phyloP scores from a whole-genome alignment of 2,888 invertebrate species.

The Oscheius sp. region DNA sequence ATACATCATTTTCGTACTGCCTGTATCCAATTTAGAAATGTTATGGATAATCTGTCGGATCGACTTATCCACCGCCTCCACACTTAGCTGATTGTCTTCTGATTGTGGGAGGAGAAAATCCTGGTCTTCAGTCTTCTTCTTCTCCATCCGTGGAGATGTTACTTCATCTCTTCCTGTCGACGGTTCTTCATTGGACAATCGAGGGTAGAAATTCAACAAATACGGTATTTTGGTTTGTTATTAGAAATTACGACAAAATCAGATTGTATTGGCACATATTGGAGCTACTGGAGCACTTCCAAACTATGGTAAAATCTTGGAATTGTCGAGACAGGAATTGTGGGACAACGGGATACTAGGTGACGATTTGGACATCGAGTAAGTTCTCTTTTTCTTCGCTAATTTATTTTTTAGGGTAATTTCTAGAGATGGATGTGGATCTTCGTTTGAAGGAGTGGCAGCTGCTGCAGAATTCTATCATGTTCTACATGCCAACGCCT shows the following conservation, averaged over 20 bases:
- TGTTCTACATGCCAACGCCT: slow-evolving; percentile 49
- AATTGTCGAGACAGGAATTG: slow-evolving; percentile 59
- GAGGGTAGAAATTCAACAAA: slow-evolving; percentile 1
- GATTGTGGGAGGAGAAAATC: neutral
- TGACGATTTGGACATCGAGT: slow-evolving; percentile 65
- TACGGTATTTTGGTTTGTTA: slow-evolving; percentile 2
- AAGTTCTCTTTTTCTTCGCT: slow-evolving; percentile 35
- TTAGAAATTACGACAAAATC: slow-evolving; percentile 12
- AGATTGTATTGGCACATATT: slow-evolving; percentile 63
- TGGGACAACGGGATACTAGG: slow-evolving; percentile 58
- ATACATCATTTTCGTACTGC: too few species aligned
- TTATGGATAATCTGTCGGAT: neutral
- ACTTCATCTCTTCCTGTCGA: neutral
- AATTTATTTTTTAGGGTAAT: slow-evolving; percentile 43
- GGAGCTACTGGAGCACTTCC: slow-evolving; percentile 62
- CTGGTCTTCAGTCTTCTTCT: neutral
- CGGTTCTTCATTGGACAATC: too few species aligned
- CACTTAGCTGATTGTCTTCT: slow-evolving; percentile 32
- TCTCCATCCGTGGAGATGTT: neutral
- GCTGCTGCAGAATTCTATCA: slow-evolving; percentile 60
- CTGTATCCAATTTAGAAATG: neutral
- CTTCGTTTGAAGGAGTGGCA: slow-evolving; percentile 58
- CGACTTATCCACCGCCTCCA: slow-evolving; percentile 19
- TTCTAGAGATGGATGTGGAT: slow-evolving; percentile 52
- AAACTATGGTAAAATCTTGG: slow-evolving; percentile 62